These are phyloP conservation scores for Falco berigora DNA, from an alignment of 2,797 vertebrate genomes.

Conservation along the genomic window DNA sequence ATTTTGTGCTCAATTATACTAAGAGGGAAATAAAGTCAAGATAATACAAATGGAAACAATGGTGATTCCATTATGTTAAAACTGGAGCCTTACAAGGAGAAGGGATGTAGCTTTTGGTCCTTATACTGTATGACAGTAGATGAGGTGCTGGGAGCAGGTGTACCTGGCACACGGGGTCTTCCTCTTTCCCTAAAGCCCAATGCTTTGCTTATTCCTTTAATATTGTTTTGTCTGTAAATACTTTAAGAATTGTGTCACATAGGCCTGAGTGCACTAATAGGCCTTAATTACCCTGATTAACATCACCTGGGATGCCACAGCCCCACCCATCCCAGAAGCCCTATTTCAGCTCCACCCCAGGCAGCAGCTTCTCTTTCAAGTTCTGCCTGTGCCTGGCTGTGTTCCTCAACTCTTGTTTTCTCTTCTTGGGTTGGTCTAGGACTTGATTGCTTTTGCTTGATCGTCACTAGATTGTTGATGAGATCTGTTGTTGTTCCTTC, in stretches of 20 bases:
- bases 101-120: neutral
- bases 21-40: neutral
- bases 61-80: neutral
- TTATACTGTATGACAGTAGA: neutral
- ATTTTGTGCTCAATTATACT: neutral
- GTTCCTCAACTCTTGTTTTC: fast-evolving
- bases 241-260: neutral
- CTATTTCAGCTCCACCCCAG: neutral
- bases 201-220: neutral
- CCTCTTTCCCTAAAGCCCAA: neutral
- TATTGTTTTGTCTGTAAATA: neutral
- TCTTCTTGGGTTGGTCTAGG: fast-evolving
- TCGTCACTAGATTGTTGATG: fast-evolving
- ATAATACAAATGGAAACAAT: neutral
- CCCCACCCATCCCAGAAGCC: neutral
- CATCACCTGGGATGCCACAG: neutral
- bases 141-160: neutral
- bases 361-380: fast-evolving
- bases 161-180: neutral
- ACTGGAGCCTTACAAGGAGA: neutral
- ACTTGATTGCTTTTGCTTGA: fast-evolving
- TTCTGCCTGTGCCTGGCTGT: fast-evolving
- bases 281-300: neutral
- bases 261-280: neutral
- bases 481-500: fast-evolving